phyloP scores from a whole-genome alignment of 2,797 vertebrate genomes.

The Balearica regulorum region DNA sequence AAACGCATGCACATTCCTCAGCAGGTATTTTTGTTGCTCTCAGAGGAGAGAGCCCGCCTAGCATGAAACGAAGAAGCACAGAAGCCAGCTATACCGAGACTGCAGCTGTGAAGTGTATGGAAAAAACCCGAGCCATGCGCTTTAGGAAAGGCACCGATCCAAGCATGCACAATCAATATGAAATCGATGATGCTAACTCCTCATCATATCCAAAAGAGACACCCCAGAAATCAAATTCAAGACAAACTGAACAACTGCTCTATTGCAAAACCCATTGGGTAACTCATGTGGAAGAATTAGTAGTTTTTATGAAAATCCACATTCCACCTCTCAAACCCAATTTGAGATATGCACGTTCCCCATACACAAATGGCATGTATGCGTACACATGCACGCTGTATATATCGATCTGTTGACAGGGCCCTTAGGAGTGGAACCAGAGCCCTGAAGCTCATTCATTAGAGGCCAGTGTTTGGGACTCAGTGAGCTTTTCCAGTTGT shows the following conservation, averaged over 20 bases:
- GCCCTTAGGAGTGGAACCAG: not conserved
- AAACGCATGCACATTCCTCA: constrained; percentile 76
- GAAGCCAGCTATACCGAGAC: not conserved
- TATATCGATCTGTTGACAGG: not conserved
- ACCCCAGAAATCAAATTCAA: not conserved
- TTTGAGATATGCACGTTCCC: not conserved
- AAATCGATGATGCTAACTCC: not conserved
- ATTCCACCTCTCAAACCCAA: not conserved
- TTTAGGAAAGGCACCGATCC: not conserved
- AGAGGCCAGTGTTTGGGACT: not conserved
- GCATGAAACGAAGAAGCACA: not conserved
- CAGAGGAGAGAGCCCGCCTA: not conserved
- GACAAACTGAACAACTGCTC: not conserved
- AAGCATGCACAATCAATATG: not conserved
- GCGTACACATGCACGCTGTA: not conserved
- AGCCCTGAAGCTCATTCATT: not conserved
- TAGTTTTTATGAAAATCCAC: not conserved
- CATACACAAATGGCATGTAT: not conserved
- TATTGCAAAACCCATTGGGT: not conserved
- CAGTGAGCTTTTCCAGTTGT: not conserved
- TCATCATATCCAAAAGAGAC: not conserved
- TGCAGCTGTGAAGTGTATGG: not conserved
- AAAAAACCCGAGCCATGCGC: constrained; percentile 1
- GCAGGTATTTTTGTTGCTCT: not conserved
- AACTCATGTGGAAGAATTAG: not conserved